phyloP scores from a whole-genome alignment of 23 tunicate species.

The Corella eumyota region DNA sequence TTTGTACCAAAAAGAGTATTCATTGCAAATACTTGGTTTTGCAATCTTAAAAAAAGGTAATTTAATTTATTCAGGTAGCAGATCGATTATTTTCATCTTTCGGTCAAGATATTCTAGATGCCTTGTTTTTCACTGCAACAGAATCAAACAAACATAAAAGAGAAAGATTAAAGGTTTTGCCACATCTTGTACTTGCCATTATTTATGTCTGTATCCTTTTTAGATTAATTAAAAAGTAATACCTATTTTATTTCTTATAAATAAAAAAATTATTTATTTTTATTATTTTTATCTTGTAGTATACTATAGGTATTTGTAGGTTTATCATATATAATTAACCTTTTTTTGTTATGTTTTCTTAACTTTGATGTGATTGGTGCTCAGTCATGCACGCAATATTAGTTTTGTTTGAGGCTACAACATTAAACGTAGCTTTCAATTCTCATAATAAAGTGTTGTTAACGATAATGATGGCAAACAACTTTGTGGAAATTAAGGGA shows the following conservation, averaged over 20 bases:
- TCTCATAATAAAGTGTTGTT: conserved; percentile 95
- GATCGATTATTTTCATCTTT: conserved; percentile 95
- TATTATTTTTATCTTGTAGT: too few relatives aligned
- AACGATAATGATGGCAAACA: conserved; percentile 99
- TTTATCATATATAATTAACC: too few relatives aligned
- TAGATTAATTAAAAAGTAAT: too few relatives aligned
- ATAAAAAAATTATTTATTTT: too few relatives aligned
- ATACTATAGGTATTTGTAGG: too few relatives aligned
- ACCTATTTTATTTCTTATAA: too few relatives aligned
- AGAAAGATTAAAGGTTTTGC: conserved; percentile 40
- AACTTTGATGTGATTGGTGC: too few relatives aligned
- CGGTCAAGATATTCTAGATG: conserved; percentile 97
- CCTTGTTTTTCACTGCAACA: conserved; percentile 86
- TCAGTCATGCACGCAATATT: conserved; percentile 66
- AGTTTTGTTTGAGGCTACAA: conserved; percentile 93
- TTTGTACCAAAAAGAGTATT: too few relatives aligned
- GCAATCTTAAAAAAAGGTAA: not conserved
- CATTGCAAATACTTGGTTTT: not conserved
- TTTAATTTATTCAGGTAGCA: conserved; percentile 73
- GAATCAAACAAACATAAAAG: conserved; percentile 38
- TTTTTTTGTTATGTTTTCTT: too few relatives aligned
- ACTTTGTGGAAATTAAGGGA: conserved; percentile 99
- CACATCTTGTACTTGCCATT: conserved; percentile 81
- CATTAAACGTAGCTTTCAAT: conserved; percentile 94
- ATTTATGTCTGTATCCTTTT: conserved; percentile 88